Evolutionary conservation across 2,113 vertebrate genomes (phyloP).

Genomic region (Zapus hudsonius): DNA sequence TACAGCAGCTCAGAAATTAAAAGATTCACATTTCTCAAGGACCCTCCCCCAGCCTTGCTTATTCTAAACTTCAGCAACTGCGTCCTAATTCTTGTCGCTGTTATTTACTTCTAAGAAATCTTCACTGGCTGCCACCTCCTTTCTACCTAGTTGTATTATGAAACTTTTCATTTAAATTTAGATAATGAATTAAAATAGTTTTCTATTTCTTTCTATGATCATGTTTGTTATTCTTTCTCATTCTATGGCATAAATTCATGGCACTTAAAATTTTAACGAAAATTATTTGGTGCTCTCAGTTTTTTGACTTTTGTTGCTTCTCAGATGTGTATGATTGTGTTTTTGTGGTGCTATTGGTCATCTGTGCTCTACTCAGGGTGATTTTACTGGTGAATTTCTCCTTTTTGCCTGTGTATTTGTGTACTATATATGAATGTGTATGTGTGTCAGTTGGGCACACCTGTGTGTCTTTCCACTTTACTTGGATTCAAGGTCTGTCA

Average conservation of each 20-base stretch:
- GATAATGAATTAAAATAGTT: slow-evolving; percentile 24
- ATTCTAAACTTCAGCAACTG: not conserved
- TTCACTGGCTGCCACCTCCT: not conserved
- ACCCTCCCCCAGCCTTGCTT: not conserved
- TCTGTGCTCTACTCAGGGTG: not conserved
- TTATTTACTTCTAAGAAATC: not conserved
- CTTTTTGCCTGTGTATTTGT: too few species aligned
- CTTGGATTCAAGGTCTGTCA: too few species aligned
- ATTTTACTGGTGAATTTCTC: not conserved
- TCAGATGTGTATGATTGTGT: not conserved
- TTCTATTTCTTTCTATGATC: not conserved
- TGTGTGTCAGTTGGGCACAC: too few species aligned
- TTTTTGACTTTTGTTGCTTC: not conserved
- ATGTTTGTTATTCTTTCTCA: not conserved
- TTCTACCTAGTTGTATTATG: not conserved
- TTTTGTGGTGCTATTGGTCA: not conserved
- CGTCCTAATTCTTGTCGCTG: not conserved
- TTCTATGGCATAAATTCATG: not conserved
- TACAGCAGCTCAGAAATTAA: not conserved
- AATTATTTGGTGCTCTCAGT: not conserved
- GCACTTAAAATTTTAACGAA: not conserved
- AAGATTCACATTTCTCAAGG: rapidly evolving
- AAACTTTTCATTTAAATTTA: slow-evolving; percentile 4
- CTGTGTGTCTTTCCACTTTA: too few species aligned
- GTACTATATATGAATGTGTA: too few species aligned